phyloP scores from a whole-genome alignment of 2,797 vertebrate genomes.

The Rhabdomys pumilio region DNA sequence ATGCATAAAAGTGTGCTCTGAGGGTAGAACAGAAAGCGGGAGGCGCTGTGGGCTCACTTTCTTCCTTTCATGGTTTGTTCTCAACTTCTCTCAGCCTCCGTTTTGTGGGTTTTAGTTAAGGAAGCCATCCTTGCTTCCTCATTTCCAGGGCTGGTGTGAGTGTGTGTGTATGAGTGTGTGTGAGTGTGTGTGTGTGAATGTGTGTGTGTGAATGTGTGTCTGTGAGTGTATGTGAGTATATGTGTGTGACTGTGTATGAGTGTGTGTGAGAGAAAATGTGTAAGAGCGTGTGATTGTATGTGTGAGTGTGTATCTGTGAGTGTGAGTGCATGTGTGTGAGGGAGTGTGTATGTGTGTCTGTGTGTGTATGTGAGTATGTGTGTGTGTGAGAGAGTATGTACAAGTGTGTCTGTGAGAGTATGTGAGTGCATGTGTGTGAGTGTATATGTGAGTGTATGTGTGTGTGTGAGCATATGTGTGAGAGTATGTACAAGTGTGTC shows the following conservation, averaged over 20 bases:
- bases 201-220: background rate
- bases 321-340: too few species aligned
- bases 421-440: background rate
- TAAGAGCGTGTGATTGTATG: too few species aligned
- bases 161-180: background rate
- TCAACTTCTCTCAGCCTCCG: background rate
- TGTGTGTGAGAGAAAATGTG: too few species aligned
- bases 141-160: background rate
- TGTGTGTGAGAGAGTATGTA: background rate
- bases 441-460: background rate
- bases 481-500: background rate
- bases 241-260: too few species aligned
- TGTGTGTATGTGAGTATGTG: background rate
- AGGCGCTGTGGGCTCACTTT: background rate
- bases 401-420: background rate
- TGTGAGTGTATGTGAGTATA: background rate
- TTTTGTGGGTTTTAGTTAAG: background rate
- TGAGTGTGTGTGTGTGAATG: background rate
- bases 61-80: slow-evolving; percentile 35
- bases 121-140: background rate
- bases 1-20: background rate
- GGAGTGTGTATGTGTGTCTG: too few species aligned
- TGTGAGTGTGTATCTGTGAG: too few species aligned
- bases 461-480: too few species aligned
- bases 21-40: background rate